Evolutionary conservation across 2,888 invertebrate genomes (phyloP), one percentile per base, ranked within the genome.

Genomic region (Sialis lutaria): DNA sequence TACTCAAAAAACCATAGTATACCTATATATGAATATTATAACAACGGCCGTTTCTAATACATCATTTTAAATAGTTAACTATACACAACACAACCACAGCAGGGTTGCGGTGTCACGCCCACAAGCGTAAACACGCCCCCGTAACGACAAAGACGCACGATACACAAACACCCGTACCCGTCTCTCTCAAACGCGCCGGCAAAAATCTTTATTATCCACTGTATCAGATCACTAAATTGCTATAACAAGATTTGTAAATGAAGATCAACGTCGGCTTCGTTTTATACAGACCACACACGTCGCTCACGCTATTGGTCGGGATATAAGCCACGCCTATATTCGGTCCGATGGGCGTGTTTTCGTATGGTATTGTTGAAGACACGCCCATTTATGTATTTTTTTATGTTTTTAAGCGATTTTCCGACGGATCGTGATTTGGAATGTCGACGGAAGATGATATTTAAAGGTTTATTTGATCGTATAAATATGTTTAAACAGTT

Each of bases 221-320:
- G 45, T 45, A 45, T 45, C 32, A 40, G 46, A 64, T 63, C 59
- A 60, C 60, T 63, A 63, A 64, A 64, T 63, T 64, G 62, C 61
- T 64, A 62, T 61, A 59, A 55, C 57, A 57, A 58, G 60, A 60
- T 48, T 45, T 59, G 57, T 64, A 65, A 47, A 65, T 65, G 64
- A 64, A 65, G 65, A 64, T 61, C 59, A 45, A 45, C 45, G n/a
- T 32, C 40, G 10, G 32, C 58, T 58, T 47, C 58, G 60, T 22
- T 22, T 22, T 22, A 22, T 22, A 2, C 22, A 22, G 65, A 65
- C 65, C 65, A 65, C 65, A 65, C 65, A 65, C 64, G 63, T 64
- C 61, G 65, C 54, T 55, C 57, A 60, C 58, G 57, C 61, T 63
- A 64, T 65, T 64, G 64, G 64, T 57, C 5, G 10, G 6, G 31